Conservation (phyloP, 2,113 vertebrate genomes). For the Oncorhynchus tshawytscha region DNA sequence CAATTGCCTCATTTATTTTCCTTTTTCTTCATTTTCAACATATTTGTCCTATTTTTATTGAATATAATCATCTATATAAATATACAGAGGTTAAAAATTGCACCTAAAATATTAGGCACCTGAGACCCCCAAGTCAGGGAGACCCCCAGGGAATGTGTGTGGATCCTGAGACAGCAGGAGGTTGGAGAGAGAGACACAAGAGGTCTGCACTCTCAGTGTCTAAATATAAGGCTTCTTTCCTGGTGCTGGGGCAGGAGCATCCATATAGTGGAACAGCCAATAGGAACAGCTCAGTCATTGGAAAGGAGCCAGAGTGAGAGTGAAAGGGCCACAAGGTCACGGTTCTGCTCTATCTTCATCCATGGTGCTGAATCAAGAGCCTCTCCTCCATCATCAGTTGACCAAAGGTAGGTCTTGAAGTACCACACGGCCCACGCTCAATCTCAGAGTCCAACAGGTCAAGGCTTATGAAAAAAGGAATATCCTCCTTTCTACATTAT, state of each 20-base stretch:
- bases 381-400: not conserved
- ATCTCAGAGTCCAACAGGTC: not conserved
- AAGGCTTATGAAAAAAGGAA: slow-evolving; percentile 22
- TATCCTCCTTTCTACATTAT: slow-evolving; percentile 32
- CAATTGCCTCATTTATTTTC: slow-evolving; percentile 4
- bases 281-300: not conserved
- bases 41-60: slow-evolving; percentile 39
- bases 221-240: slow-evolving; percentile 52
- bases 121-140: slow-evolving; percentile 55
- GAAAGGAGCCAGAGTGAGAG: not conserved
- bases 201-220: slow-evolving; percentile 58
- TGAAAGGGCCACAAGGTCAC: not conserved
- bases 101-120: slow-evolving; percentile 70
- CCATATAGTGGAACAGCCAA: slow-evolving; percentile 1
- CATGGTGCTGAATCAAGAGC: slow-evolving; percentile 3
- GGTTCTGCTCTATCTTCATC: slow-evolving; percentile 12
- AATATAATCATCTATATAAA: slow-evolving; percentile 60
- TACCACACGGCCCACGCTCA: not conserved
- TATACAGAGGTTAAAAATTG: slow-evolving; percentile 63
- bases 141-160: slow-evolving; percentile 43
- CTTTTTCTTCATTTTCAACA: slow-evolving; percentile 18
- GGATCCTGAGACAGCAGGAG: slow-evolving; percentile 71
- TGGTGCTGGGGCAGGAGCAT: slow-evolving; percentile 37
- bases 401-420: too few species aligned
- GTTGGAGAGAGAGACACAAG: slow-evolving; percentile 56